Base-by-base conservation (phyloP, 2,797 vertebrate genomes). In the Buphagus erythrorhynchus region DNA sequence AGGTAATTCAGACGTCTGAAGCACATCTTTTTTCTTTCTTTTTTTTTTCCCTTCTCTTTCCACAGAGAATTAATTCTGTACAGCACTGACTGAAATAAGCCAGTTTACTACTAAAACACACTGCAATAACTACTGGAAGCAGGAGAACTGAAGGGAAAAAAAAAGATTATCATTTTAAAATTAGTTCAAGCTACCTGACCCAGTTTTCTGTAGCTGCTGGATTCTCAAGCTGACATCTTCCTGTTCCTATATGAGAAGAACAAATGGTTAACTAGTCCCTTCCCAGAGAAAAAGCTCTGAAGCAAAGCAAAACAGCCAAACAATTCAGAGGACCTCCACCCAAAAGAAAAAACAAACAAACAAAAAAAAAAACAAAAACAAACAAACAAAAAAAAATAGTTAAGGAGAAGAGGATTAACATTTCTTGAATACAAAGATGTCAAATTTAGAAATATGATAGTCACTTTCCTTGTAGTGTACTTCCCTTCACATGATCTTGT, bases 1-100 rank as follows among this genome's bases (percentile, higher is more conserved):
- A 91, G 96, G 74, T 97, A 97, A 97, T 95, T 96, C 97, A 97
- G 94, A 94, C 83, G 96, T 97, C 92, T 95, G 86, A 97, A 92
- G 91, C 49, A 74, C 33, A 35, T 61, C 1, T 73, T 48, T 61
- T n/a, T 69, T 15, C 69, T 21, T 49, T 35, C 36, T 14, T 74
- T 28, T 73, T n/a, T 3, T 13, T 57, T n/a, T 61, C 2, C 15
- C 6, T 59, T 24, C 31, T 79, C 75, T 76, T 73, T 73, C 74
- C 43, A 31, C 51, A 36, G 80, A 93, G 88, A 96, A 91, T 94
- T 88, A 90, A 31, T n/a, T 88, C 88, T 97, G 59, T 61, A 84
- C 69, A 92, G 54, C 55, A 69, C 69, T 65, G 75, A 80, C 31
- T 81, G 78, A 94, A 97, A 97, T 73, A 76, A 94, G 71, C 35